Conservation (phyloP, 2,888 invertebrate species). For the Synergus gifuensis region DNA sequence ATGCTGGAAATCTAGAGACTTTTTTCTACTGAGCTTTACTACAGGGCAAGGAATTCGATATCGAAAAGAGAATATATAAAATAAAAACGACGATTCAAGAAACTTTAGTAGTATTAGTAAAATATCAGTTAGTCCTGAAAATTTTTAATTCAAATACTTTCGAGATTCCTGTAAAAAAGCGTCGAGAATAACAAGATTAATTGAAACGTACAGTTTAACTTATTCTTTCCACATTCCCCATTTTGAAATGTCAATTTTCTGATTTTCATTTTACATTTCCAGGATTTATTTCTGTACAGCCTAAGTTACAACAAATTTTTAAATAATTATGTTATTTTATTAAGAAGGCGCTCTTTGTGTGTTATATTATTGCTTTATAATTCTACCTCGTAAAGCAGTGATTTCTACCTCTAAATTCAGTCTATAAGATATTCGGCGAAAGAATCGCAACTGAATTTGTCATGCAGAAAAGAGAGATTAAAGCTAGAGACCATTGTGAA, state of each 20-base stretch:
- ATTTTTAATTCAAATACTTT: constrained; percentile 12
- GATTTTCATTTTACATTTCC: constrained; percentile 5
- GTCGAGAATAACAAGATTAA: background rate
- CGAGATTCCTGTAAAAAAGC: background rate
- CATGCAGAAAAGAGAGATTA: constrained; percentile 6
- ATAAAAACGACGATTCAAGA: constrained; percentile 1
- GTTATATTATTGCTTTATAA: constrained; percentile 54
- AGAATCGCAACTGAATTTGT: constrained; percentile 23
- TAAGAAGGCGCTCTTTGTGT: constrained; percentile 58
- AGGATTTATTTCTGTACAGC: constrained; percentile 38
- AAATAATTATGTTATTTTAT: constrained; percentile 53
- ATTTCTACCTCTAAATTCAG: constrained; percentile 36
- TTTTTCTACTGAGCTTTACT: background rate
- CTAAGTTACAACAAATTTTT: constrained; percentile 45
- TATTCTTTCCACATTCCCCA: background rate
- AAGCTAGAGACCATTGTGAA: background rate
- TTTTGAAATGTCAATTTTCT: background rate
- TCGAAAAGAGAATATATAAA: background rate
- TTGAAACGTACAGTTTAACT: background rate
- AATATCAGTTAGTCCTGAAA: constrained; percentile 1
- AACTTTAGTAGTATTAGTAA: constrained; percentile 17
- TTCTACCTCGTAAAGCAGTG: constrained; percentile 49
- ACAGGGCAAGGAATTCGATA: constrained; percentile 2
- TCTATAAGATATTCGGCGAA: constrained; percentile 36
- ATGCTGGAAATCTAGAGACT: constrained; percentile 10